These are phyloP conservation scores for Dryobates pubescens DNA, from an alignment of 2,797 vertebrate genomes.

Conservation along the genomic window DNA sequence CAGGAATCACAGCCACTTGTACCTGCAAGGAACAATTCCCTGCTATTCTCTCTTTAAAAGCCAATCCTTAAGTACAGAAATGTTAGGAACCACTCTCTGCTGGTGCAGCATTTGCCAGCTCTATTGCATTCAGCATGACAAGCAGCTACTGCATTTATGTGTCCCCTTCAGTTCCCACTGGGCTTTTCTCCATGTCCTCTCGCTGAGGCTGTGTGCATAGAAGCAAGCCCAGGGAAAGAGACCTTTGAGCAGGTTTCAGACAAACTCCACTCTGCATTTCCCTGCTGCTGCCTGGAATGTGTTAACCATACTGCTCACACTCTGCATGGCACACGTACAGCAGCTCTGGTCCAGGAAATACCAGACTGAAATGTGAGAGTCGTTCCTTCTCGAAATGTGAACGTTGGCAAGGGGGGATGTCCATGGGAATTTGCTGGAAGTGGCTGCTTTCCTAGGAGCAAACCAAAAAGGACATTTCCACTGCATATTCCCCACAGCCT, in stretches of 20 bases:
- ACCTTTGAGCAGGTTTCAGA: neutral
- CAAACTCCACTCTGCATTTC: neutral
- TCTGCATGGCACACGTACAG: conserved; percentile 38
- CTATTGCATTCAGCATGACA: neutral
- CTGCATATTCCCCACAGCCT: neutral
- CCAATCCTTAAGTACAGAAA: neutral
- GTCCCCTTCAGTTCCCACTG: neutral
- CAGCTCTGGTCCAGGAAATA: conserved; percentile 50
- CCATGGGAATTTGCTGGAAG: conserved; percentile 41
- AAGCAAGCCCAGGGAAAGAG: neutral
- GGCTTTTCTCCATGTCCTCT: neutral
- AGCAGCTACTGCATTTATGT: neutral
- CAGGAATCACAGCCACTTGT: neutral
- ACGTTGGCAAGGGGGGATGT: conserved; percentile 43
- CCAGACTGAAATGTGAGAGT: conserved; percentile 62
- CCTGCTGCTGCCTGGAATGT: conserved; percentile 40
- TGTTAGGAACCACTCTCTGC: neutral
- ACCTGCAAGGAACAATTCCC: neutral
- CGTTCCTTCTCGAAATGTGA: conserved; percentile 7
- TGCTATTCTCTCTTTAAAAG: neutral
- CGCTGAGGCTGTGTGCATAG: neutral
- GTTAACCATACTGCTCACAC: conserved; percentile 49
- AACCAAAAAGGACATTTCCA: neutral
- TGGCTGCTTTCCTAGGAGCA: neutral
- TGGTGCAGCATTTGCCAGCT: accelerated